phyloP scores from a whole-genome alignment of 2,888 invertebrate species.

The Timema podura region DNA sequence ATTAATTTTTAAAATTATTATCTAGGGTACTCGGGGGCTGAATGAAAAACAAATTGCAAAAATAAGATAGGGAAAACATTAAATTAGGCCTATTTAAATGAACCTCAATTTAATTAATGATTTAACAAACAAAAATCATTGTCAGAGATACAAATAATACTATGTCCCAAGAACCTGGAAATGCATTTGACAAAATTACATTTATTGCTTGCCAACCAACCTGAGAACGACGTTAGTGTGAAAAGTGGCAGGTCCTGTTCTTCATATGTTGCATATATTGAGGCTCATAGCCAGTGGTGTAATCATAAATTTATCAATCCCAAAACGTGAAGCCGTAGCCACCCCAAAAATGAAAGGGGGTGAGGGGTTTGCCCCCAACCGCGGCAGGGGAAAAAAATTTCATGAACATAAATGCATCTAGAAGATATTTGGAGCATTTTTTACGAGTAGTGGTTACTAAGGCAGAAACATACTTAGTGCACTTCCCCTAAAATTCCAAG shows the following conservation, averaged over 20 bases:
- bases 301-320: no score
- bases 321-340: no score
- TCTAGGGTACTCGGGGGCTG: neutral
- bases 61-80: neutral
- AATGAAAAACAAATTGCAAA: neutral
- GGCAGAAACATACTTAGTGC: no score
- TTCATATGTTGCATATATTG: neutral
- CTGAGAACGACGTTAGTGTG: neutral
- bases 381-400: no score
- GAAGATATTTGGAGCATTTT: no score
- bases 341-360: no score
- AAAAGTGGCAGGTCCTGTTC: neutral
- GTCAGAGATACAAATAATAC: neutral
- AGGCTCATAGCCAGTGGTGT: neutral
- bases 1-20: neutral
- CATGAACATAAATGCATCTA: no score
- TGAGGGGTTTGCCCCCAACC: no score
- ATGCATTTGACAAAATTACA: neutral
- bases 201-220: neutral
- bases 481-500: no score
- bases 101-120: neutral
- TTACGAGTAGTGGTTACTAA: no score
- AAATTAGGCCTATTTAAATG: neutral
- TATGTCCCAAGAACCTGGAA: constrained; percentile 5
- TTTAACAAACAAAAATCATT: constrained; percentile 8